Base-by-base conservation (phyloP, 2,113 vertebrate species). In the Nycticebus coucang region DNA sequence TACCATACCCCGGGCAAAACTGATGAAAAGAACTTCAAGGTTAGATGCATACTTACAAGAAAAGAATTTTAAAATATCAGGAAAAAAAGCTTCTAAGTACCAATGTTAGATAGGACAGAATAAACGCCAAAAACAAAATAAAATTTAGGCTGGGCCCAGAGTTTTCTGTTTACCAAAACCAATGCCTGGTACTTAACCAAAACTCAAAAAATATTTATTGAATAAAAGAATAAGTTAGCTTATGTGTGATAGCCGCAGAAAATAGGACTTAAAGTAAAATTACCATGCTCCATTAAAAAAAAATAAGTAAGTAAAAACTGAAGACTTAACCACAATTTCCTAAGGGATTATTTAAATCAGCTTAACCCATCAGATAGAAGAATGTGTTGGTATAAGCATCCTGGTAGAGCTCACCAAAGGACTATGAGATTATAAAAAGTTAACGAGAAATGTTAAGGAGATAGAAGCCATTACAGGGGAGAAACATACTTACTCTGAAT, bases 401-500 rank as follows among this genome's bases (percentile, higher is more conserved):
- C 66, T 68, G 50, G 50, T 35, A 90, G 50, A 89, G 9, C 11
- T 78, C 8, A 28, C 13, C 64, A 74, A 28, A 35, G 45, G 28
- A 95, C 53, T 33, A 53, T 21, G 10, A 53, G 69, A 88, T 89
- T 92, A 72, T 55, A 78, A 83, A 89, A 92, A 62, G 35, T 66
- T 92, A 92, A 41, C 62, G 87, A 77, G 26, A 84, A 64, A 4
- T 71, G 28, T 59, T 45, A 87, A 41, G 69, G 33, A 86, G 9
- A 89, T n/a, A 85, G 62, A 92, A 68, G 64, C 66, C 9, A 90
- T 19, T 1, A 10, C 11, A 84, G 26, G 28, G 88, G 14, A 95
- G 75, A 83, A 87, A 84, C 24, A 81, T 50, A 45, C 62, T 92
- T 84, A 90, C 66, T 85, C 80, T 88, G 59, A 84, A 69, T 88